phyloP scores from a whole-genome alignment of 2,113 vertebrate genomes.

The Ictalurus punctatus region DNA sequence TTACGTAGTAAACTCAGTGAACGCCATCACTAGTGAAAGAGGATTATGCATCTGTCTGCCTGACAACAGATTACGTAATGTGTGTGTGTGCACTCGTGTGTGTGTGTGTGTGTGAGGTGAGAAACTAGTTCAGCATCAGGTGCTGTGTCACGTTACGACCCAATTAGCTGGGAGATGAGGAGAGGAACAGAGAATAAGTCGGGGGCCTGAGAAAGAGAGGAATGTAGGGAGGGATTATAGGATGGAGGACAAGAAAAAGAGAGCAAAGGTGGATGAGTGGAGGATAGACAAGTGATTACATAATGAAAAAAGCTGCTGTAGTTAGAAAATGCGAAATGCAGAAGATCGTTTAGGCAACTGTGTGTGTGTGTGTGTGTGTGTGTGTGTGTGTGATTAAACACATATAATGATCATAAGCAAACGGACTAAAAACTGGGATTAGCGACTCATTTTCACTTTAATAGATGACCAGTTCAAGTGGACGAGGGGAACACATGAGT shows the following conservation, averaged over 20 bases:
- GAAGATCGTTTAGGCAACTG: background rate
- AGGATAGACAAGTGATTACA: background rate
- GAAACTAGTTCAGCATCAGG: conserved; percentile 38
- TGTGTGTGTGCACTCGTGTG: background rate
- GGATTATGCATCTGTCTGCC: conserved; percentile 27
- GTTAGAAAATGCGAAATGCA: background rate
- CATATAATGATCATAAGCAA: background rate
- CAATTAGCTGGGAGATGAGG: background rate
- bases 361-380: background rate
- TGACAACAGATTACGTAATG: conserved; percentile 36
- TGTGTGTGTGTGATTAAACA: background rate
- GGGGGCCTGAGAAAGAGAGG: background rate
- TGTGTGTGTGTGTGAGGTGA: background rate
- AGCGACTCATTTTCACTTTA: conserved; percentile 7
- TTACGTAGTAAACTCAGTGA: background rate
- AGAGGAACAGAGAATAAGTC: background rate
- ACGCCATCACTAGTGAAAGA: background rate
- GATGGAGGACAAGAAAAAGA: background rate
- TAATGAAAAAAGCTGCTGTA: background rate
- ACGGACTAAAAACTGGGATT: background rate
- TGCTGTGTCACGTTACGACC: conserved; percentile 10
- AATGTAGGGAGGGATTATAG: conserved; percentile 2
- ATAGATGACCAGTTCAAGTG: conserved; percentile 1
- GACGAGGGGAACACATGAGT: background rate
- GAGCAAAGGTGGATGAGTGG: background rate